Percentiles rank a stretch among this genome's conserved stretches.
Conservation (phyloP, 2,888 invertebrate genomes). For the Synergus umbraculus region DNA sequence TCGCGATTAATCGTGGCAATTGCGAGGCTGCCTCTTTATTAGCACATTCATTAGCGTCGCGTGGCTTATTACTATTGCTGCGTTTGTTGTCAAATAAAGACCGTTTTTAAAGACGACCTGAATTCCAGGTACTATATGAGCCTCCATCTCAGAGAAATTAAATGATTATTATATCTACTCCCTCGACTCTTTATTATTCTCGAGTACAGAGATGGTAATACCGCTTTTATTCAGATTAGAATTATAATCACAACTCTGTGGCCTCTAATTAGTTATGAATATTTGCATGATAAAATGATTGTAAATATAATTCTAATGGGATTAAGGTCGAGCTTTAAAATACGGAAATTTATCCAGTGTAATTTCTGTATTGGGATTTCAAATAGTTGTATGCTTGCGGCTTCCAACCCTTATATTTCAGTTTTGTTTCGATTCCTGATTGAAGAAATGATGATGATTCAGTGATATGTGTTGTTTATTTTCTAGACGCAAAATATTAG, state of each 20-base stretch:
- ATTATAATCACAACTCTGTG: not conserved
- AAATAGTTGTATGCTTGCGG: not conserved
- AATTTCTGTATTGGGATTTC: not conserved
- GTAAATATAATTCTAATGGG: not conserved
- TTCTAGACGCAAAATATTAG: not conserved
- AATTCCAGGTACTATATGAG: not conserved
- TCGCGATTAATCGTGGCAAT: slow-evolving; percentile 21
- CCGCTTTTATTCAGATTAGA: not conserved
- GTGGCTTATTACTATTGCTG: slow-evolving; percentile 22
- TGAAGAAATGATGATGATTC: not conserved
- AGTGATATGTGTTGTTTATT: too few relatives aligned
- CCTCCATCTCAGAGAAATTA: slow-evolving; percentile 1
- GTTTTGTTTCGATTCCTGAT: not conserved
- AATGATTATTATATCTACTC: not conserved
- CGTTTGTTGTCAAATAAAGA: slow-evolving; percentile 42
- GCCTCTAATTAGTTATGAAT: not conserved
- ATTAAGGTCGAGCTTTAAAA: not conserved
- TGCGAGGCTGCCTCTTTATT: slow-evolving; percentile 17
- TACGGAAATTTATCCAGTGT: not conserved
- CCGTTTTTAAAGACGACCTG: not conserved
- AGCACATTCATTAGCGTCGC: slow-evolving; percentile 19
- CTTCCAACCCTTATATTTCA: too few relatives aligned
- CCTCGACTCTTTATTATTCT: not conserved
- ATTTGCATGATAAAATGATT: not conserved
- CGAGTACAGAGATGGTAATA: not conserved